Percentiles rank a stretch among this genome's conserved stretches.
Conservation (phyloP, 2,797 vertebrate species). For the Danio jaintianensis region DNA sequence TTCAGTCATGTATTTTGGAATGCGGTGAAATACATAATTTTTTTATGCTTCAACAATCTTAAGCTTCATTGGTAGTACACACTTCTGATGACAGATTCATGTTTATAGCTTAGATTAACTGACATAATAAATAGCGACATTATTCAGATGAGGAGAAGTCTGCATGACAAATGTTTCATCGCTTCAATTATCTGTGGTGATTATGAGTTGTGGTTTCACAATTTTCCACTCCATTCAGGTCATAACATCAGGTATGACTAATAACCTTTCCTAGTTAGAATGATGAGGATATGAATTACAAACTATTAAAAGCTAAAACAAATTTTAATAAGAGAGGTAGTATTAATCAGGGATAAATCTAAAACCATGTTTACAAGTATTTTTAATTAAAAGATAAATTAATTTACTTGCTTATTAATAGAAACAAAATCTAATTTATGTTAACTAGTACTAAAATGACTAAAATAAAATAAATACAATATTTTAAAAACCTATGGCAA, state of each 20-base stretch:
- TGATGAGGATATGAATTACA: background rate
- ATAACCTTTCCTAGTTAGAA: background rate
- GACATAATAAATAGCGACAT: slow-evolving; percentile 7
- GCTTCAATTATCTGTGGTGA: background rate
- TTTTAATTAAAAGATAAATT: no score
- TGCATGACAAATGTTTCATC: background rate
- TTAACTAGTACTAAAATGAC: no score
- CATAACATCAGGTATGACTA: background rate
- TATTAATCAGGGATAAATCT: background rate
- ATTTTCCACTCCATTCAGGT: background rate
- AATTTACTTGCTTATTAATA: no score
- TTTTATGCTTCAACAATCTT: background rate
- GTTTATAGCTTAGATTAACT: slow-evolving; percentile 2
- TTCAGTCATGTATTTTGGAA: background rate
- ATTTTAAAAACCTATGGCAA: no score
- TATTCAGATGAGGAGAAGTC: slow-evolving; percentile 9
- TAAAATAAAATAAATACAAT: no score
- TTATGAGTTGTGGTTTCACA: background rate
- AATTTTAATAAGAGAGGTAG: background rate
- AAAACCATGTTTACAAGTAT: no score
- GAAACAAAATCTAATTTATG: no score
- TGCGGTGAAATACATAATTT: background rate
- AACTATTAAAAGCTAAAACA: background rate
- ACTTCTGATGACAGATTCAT: background rate
- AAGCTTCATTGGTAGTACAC: background rate